Percentiles rank a stretch among this genome's conserved stretches.
phyloP scores from a whole-genome alignment of 2,888 invertebrate genomes.

The Zonitis immaculata region DNA sequence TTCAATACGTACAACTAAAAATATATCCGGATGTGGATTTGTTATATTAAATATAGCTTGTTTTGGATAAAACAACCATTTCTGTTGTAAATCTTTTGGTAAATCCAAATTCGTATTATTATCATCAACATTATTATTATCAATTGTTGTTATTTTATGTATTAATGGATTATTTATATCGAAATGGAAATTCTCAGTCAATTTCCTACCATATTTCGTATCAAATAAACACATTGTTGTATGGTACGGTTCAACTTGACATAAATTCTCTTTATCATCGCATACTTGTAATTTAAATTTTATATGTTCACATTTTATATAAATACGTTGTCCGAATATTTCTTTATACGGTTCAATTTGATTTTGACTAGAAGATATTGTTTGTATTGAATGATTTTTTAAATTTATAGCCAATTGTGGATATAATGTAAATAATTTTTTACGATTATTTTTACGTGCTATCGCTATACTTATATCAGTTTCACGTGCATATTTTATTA shows the following conservation, averaged over 20 bases:
- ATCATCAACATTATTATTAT: constrained; percentile 39
- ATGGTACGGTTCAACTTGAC: constrained; percentile 90
- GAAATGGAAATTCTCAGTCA: constrained; percentile 91
- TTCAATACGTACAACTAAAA: constrained; percentile 87
- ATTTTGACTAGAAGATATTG: constrained; percentile 39
- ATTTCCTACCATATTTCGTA: constrained; percentile 77
- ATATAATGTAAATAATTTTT: constrained; percentile 72
- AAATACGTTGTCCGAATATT: constrained; percentile 80
- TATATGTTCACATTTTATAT: constrained; percentile 77
- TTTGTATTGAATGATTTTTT: constrained; percentile 32
- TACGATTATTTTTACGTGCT: constrained; percentile 73
- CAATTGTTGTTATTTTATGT: constrained; percentile 48
- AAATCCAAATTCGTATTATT: constrained; percentile 55
- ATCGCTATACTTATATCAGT: constrained; percentile 82
- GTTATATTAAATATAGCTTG: constrained; percentile 86
- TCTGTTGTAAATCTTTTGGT: constrained; percentile 62
- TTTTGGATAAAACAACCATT: constrained; percentile 63
- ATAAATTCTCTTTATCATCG: constrained; percentile 67
- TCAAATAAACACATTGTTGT: constrained; percentile 87
- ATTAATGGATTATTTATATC: constrained; percentile 75
- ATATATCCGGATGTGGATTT: constrained; percentile 86
- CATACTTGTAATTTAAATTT: constrained; percentile 80
- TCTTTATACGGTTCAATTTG: constrained; percentile 73
- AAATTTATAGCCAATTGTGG: constrained; percentile 54
- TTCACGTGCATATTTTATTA: constrained; percentile 86